A percentile compares a stretch with the other conserved stretches of the same genome.
Conservation (phyloP, 2,888 invertebrate genomes). For the Cantharis flavilabris region DNA sequence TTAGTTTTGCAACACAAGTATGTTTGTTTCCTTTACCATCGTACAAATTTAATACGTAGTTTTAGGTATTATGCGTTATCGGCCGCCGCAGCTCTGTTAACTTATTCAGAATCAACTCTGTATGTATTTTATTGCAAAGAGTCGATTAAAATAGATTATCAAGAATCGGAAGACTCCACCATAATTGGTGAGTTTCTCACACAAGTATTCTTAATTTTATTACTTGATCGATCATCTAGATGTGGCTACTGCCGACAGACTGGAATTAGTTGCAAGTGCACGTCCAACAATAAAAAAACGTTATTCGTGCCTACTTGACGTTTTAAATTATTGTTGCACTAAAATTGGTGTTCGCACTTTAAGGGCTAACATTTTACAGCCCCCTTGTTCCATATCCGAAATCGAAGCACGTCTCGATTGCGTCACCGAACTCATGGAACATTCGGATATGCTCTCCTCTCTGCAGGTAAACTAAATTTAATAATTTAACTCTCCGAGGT, state of each 20-base stretch:
- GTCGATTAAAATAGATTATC: conserved; percentile 80
- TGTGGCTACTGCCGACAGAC: conserved; percentile 75
- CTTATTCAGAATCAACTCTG: conserved; percentile 81
- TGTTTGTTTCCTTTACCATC: conserved; percentile 34
- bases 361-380: conserved; percentile 81
- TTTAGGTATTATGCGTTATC: conserved; percentile 83
- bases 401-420: conserved; percentile 75
- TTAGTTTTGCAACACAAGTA: conserved; percentile 71
- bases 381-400: conserved; percentile 68
- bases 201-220: conserved; percentile 16
- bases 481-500: neutral
- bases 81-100: conserved; percentile 81
- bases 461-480: conserved; percentile 5
- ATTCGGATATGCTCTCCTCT: conserved; percentile 65
- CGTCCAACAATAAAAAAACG: conserved; percentile 56
- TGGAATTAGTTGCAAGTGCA: conserved; percentile 69
- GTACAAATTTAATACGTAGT: conserved; percentile 1
- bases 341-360: conserved; percentile 76
- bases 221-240: conserved; percentile 64
- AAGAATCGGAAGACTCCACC: conserved; percentile 79
- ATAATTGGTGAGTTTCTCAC: conserved; percentile 70
- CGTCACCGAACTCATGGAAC: conserved; percentile 75
- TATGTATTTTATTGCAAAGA: conserved; percentile 74
- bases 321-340: conserved; percentile 73
- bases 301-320: conserved; percentile 64